These are phyloP conservation scores for Strigamia transsilvanica DNA, from an alignment of 2,888 invertebrate species.

Conservation along the genomic window DNA sequence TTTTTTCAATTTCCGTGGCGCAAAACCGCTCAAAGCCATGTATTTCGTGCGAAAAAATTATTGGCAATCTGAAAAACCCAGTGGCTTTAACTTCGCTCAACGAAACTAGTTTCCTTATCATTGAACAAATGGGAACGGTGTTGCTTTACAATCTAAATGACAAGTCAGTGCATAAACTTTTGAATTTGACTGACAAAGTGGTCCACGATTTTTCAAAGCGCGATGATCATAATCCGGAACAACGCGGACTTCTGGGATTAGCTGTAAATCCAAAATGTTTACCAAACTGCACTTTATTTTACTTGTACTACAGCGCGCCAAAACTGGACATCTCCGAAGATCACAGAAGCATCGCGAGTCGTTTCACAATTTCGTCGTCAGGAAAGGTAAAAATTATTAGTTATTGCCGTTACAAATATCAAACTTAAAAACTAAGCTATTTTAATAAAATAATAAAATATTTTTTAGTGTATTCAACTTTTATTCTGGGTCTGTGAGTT, in stretches of 20 bases:
- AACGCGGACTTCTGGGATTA: neutral
- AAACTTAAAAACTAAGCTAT: neutral
- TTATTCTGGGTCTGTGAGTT: neutral
- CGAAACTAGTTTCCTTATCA: neutral
- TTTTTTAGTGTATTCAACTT: neutral
- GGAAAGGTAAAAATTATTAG: neutral
- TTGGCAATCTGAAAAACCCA: neutral
- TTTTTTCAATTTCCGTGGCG: neutral
- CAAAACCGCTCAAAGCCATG: neutral
- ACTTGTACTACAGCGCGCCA: neutral
- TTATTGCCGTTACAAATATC: neutral
- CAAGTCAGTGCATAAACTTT: neutral
- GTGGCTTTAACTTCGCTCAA: neutral
- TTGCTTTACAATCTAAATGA: neutral
- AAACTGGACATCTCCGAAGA: neutral
- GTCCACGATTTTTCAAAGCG: neutral
- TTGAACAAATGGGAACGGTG: constrained; percentile 3
- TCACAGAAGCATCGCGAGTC: neutral
- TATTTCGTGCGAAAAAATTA: neutral
- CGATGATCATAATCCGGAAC: neutral
- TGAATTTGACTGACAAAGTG: neutral
- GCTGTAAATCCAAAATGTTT: neutral
- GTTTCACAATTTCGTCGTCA: neutral
- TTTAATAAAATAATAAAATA: too few species aligned
- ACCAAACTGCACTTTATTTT: neutral